phyloP scores from a whole-genome alignment of 2,797 vertebrate genomes.

The Avahi laniger region DNA sequence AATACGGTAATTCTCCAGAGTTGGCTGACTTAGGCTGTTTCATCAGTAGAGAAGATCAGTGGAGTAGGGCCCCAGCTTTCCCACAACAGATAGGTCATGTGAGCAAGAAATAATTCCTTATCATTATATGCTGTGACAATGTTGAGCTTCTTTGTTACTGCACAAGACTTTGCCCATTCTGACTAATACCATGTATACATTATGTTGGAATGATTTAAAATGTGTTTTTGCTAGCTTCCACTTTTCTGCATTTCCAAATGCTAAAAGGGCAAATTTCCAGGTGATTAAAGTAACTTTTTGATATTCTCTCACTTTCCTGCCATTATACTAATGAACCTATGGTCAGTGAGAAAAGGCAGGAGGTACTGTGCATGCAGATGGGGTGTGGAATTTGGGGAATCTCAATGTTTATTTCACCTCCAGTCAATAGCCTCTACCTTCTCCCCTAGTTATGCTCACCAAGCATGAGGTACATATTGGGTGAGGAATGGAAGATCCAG shows the following conservation, averaged over 20 bases:
- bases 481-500: background rate
- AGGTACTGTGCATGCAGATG: background rate
- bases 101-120: background rate
- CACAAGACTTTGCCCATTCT: background rate
- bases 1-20: background rate
- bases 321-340: background rate
- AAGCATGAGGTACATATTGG: background rate
- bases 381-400: background rate
- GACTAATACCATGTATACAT: background rate
- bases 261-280: background rate
- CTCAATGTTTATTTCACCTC: background rate
- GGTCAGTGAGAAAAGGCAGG: background rate
- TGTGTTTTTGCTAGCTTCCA: conserved; percentile 9
- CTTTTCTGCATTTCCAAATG: background rate
- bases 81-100: background rate
- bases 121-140: background rate
- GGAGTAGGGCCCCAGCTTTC: background rate
- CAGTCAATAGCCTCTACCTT: background rate
- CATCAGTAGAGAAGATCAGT: background rate
- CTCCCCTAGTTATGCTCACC: background rate
- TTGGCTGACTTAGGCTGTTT: background rate
- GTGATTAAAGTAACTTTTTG: conserved; percentile 7
- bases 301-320: background rate
- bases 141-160: background rate
- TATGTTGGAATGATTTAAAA: background rate